phyloP scores from a whole-genome alignment of 2,113 vertebrate species.

The Regulus satrapa region DNA sequence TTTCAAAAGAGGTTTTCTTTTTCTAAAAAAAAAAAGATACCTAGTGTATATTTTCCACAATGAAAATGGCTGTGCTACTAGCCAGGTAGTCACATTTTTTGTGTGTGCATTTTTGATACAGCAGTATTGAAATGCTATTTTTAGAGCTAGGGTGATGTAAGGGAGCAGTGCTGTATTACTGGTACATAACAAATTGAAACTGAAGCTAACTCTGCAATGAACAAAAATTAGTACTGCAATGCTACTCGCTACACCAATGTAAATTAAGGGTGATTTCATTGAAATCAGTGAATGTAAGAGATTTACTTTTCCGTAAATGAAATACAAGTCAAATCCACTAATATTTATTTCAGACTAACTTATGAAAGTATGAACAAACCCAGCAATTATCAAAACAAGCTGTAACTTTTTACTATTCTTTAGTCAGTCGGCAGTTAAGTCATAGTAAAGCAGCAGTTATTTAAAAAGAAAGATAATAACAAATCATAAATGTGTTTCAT shows the following conservation, averaged over 20 bases:
- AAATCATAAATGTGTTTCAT: background rate
- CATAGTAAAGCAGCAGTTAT: background rate
- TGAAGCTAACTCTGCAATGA: background rate
- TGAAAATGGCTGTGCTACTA: background rate
- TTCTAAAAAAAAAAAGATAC: background rate
- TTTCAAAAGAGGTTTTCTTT: background rate
- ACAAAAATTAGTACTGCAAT: background rate
- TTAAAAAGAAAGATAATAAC: background rate
- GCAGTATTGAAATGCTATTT: background rate
- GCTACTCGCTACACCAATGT: background rate
- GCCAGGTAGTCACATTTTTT: background rate
- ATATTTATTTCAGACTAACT: background rate
- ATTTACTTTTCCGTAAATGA: background rate
- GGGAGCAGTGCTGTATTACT: background rate
- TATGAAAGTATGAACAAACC: background rate
- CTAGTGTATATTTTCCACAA: background rate
- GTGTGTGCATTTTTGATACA: background rate
- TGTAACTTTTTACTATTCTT: background rate
- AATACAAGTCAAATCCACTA: background rate
- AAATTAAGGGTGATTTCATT: background rate
- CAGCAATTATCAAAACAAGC: background rate
- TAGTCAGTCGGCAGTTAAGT: background rate
- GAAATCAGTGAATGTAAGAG: background rate
- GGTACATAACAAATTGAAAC: background rate
- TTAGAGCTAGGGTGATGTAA: background rate